Evolutionary conservation across 2,113 vertebrate species (phyloP).

Genomic region (Eulemur macaco): DNA sequence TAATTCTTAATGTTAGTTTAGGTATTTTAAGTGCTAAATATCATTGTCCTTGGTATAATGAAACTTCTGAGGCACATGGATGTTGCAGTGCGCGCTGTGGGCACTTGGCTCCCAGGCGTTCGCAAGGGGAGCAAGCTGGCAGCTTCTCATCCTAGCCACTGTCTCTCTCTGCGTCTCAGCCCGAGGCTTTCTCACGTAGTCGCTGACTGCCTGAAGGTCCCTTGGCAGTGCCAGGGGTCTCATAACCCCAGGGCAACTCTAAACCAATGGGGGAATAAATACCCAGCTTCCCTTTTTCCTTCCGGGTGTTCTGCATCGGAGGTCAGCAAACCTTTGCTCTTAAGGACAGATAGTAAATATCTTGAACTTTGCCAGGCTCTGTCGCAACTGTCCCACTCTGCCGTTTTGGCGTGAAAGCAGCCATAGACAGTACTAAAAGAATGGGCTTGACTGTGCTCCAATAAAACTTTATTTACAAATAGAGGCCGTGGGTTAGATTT

Average conservation of each 20-base stretch:
- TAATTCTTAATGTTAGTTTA: not conserved
- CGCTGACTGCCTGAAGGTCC: not conserved
- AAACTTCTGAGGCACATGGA: not conserved
- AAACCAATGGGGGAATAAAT: not conserved
- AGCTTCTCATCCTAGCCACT: not conserved
- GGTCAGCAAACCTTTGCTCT: not conserved
- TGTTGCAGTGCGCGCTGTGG: fast-evolving
- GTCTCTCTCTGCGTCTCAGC: not conserved
- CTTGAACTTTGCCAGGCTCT: not conserved
- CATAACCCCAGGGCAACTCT: not conserved
- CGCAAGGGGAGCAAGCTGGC: fast-evolving
- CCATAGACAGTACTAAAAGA: not conserved
- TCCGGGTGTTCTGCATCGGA: not conserved
- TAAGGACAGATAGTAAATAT: not conserved
- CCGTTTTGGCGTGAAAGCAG: not conserved
- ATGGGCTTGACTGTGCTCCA: not conserved
- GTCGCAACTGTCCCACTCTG: not conserved
- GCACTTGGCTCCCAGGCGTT: fast-evolving
- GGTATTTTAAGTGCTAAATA: too few species aligned
- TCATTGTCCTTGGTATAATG: not conserved
- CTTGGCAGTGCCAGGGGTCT: not conserved
- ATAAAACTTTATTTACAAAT: slow-evolving; percentile 17
- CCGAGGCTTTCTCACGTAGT: not conserved
- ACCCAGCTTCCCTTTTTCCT: not conserved
- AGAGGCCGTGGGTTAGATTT: too few species aligned